Base-by-base conservation (phyloP, 92 coral and sea anemone species). In the Zoanthus sansibaricus region DNA sequence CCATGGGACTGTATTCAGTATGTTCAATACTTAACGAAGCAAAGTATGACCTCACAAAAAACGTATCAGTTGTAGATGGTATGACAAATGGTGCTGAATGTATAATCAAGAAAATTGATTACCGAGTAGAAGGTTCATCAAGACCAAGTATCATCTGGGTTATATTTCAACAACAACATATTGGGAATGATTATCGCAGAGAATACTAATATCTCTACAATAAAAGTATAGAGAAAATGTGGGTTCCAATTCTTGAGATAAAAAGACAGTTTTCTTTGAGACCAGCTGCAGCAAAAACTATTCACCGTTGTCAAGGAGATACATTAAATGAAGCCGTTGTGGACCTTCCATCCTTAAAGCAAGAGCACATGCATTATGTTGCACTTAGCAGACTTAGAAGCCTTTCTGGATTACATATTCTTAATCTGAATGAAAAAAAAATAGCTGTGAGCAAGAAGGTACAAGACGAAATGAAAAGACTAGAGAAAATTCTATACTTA, bases 121-220 rank as follows among this genome's bases (percentile, higher is more conserved):
- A 93, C 92, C 82, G 96, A 58, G 96, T 93, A 47, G 47, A 4
- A 5, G 47, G 76, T 72, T 90, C 95, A 10, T 71, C 13, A 47
- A 87, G 95, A 83, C 93, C 95, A 87, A 91, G 91, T 45, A 91
- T 91, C 49, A 90, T 90, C 61, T 92, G 93, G 93, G 95, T 93
- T 9, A 88, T 86, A 30, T 93, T 93, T 68, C 70, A 62, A 14
- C 37, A 59, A 56, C 71, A 45, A 79, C 45, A 20, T 79, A 79
- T 93, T 44, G 94, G 94, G 33, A 64, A 49, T 25, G 86, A 88
- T 7, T 86, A 86, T 42, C 88, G 93, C 54, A 83, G 64, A 83
- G 90, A 91, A 54, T 15, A 91, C 61, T 1, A 32, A 0, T 91
- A 91, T 71, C 54, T 94, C 54, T 89, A 89, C 85, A 83, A 78